phyloP scores from a whole-genome alignment of 2,888 invertebrate genomes.

The Anarsia innoxiella region DNA sequence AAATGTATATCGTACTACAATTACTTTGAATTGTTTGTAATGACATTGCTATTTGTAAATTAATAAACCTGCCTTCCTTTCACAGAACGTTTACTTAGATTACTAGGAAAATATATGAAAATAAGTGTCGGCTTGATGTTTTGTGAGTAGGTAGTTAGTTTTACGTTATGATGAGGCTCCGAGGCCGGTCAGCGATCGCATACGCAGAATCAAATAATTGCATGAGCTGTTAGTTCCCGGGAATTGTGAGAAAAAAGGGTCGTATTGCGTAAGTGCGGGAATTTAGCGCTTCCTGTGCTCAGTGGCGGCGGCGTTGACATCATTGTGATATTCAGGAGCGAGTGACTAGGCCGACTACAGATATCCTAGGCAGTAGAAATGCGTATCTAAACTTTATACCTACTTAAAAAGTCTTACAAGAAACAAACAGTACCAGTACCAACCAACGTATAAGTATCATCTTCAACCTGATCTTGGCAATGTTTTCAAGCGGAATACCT shows the following conservation, averaged over 20 bases:
- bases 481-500: too few relatives aligned
- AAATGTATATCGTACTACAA: conserved; percentile 4
- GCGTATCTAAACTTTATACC: too few relatives aligned
- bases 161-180: background rate
- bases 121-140: background rate
- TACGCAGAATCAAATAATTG: conserved; percentile 41
- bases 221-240: conserved; percentile 35
- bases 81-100: conserved; percentile 3
- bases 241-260: conserved; percentile 30
- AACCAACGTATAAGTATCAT: too few relatives aligned
- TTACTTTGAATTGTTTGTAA: conserved; percentile 5
- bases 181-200: conserved; percentile 15
- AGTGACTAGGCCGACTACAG: conserved; percentile 4
- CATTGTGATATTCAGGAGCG: conserved; percentile 6
- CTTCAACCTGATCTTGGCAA: too few relatives aligned
- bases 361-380: too few relatives aligned
- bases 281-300: conserved; percentile 22
- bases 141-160: too few relatives aligned
- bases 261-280: conserved; percentile 25
- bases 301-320: conserved; percentile 11
- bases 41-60: conserved; percentile 5
- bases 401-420: too few relatives aligned
- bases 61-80: conserved; percentile 2
- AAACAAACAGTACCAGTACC: too few relatives aligned
- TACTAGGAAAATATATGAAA: background rate